Percentiles rank a stretch among this genome's conserved stretches.
Evolutionary conservation across 1,140 invertebrate species (phyloP).

Genomic region (Bombus soroeensis): DNA sequence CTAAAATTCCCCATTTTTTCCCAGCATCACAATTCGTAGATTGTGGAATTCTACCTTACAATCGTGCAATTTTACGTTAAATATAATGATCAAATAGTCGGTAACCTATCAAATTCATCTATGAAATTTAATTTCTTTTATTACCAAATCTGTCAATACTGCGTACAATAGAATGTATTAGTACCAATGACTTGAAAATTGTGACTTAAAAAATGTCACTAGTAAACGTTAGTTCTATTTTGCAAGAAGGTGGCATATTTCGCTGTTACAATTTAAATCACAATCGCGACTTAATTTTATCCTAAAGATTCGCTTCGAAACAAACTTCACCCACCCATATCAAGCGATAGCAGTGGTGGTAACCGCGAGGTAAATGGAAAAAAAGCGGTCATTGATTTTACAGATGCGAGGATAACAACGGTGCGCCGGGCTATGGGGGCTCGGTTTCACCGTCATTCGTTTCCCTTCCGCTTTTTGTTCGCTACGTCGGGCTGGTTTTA

Average conservation of each 20-base stretch:
- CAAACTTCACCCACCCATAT: not conserved
- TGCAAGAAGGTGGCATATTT: not conserved
- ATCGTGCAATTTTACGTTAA: too few relatives aligned
- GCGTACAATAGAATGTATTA: too few relatives aligned
- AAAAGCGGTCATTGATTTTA: slow-evolving; percentile 12
- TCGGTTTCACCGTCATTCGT: slow-evolving; percentile 12
- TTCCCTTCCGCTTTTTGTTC: slow-evolving; percentile 11
- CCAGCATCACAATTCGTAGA: not conserved
- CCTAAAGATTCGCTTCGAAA: not conserved
- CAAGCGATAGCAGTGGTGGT: not conserved
- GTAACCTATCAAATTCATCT: too few relatives aligned
- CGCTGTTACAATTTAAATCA: not conserved
- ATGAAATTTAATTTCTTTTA: too few relatives aligned
- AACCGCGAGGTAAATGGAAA: not conserved
- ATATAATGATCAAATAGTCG: too few relatives aligned
- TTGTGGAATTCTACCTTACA: too few relatives aligned
- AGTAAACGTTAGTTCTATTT: too few relatives aligned
- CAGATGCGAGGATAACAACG: slow-evolving; percentile 10
- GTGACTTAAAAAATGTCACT: not conserved
- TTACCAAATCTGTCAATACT: too few relatives aligned
- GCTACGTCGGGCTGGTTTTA: not conserved
- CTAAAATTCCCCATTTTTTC: not conserved
- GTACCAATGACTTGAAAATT: not conserved
- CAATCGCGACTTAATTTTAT: not conserved
- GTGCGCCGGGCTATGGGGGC: not conserved